Evolutionary conservation across 2,888 invertebrate genomes (phyloP).

Genomic region (Drosophila monieri): DNA sequence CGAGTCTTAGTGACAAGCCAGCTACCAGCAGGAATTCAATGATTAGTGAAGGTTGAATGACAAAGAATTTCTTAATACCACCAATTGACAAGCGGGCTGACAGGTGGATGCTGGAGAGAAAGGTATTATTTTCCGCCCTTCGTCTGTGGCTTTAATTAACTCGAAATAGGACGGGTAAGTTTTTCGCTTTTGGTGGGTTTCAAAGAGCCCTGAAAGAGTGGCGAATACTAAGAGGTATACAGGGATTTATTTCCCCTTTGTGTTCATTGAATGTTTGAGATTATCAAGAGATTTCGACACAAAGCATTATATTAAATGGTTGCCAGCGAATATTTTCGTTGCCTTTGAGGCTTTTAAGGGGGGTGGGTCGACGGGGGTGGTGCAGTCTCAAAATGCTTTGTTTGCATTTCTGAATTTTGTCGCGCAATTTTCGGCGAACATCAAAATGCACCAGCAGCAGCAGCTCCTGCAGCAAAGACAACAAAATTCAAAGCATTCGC

Average conservation of each 20-base stretch:
- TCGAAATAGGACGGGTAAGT: constrained; percentile 44
- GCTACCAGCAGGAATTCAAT: neutral
- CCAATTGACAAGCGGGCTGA: constrained; percentile 66
- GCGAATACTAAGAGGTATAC: too few species aligned
- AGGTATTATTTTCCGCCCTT: neutral
- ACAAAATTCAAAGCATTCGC: constrained; percentile 64
- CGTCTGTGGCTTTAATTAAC: constrained; percentile 60
- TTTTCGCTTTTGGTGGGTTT: neutral
- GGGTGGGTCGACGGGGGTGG: constrained; percentile 21
- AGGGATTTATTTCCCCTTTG: constrained; percentile 9
- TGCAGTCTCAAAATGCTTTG: constrained; percentile 64
- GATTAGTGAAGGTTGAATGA: constrained; percentile 6
- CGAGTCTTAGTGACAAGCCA: constrained; percentile 24
- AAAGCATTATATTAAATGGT: constrained; percentile 14
- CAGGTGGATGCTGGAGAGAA: constrained; percentile 45
- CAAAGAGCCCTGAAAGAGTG: neutral
- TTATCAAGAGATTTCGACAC: constrained; percentile 18
- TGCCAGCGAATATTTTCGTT: neutral
- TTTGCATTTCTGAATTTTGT: constrained; percentile 64
- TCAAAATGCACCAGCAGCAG: constrained; percentile 73
- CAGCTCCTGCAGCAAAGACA: constrained; percentile 62
- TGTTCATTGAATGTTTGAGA: constrained; percentile 2
- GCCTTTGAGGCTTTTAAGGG: constrained; percentile 46
- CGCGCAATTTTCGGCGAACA: constrained; percentile 66
- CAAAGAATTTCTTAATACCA: constrained; percentile 65